Evolutionary conservation across 1,140 invertebrate genomes (phyloP).

Genomic region (Amyelois transitella): DNA sequence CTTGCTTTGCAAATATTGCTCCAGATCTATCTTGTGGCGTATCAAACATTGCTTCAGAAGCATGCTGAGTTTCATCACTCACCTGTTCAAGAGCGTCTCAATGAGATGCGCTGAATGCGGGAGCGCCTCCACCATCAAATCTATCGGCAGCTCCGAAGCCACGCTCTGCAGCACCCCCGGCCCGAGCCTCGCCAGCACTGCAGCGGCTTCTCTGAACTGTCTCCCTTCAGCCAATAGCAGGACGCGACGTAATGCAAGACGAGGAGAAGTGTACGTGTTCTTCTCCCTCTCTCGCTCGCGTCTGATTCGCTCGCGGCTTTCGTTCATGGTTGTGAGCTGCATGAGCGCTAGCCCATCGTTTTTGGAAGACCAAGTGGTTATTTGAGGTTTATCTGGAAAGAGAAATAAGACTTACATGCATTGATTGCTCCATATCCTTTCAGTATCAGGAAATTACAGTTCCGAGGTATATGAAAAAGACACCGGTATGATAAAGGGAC

Average conservation of each 20-base stretch:
- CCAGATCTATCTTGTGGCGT: too few species aligned
- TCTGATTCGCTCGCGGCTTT: conserved; percentile 76
- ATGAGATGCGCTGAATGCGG: conserved; percentile 89
- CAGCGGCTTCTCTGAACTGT: conserved; percentile 86
- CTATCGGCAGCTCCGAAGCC: conserved; percentile 86
- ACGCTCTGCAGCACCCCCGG: conserved; percentile 83
- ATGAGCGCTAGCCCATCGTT: conserved; percentile 56
- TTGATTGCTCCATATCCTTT: too few species aligned
- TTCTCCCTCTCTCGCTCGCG: conserved; percentile 73
- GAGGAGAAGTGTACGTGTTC: conserved; percentile 82
- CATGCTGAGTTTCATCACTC: too few species aligned
- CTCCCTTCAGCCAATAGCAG: conserved; percentile 84
- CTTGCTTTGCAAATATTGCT: too few species aligned
- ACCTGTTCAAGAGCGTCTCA: conserved; percentile 89
- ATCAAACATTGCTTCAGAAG: too few species aligned
- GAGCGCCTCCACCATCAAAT: conserved; percentile 89
- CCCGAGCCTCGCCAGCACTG: conserved; percentile 83
- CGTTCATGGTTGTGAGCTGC: conserved; percentile 68
- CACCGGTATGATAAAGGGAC: too few species aligned
- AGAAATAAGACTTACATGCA: background rate
- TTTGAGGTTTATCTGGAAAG: background rate
- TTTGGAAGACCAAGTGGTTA: background rate
- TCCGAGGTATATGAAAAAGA: too few species aligned
- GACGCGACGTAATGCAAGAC: conserved; percentile 82
- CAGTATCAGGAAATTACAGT: too few species aligned